phyloP scores from a whole-genome alignment of 1,140 invertebrate genomes.

The Aphidius gifuensis region DNA sequence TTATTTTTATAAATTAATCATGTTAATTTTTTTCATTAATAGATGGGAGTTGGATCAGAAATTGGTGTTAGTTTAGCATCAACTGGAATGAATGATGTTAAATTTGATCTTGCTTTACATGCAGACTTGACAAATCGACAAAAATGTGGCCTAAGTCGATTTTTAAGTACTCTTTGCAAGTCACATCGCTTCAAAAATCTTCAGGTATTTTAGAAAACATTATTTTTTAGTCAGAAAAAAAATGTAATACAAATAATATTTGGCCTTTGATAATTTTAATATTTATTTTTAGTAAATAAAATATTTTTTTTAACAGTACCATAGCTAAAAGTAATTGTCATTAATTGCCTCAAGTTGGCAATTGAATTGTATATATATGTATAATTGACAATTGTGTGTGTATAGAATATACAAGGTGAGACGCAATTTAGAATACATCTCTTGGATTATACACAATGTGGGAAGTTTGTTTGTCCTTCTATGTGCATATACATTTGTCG shows the following conservation, averaged over 20 bases:
- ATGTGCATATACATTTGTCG: neutral
- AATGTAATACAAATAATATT: no score
- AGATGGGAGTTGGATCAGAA: conserved; percentile 42
- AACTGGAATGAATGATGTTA: conserved; percentile 33
- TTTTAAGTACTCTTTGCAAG: conserved; percentile 49
- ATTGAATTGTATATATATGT: no score
- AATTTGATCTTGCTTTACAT: conserved; percentile 26
- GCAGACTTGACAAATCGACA: conserved; percentile 29
- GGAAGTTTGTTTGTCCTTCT: neutral
- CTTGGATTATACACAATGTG: neutral
- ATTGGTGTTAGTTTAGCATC: conserved; percentile 32
- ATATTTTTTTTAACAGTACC: neutral
- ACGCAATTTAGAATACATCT: no score
- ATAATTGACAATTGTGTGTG: no score
- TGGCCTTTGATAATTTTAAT: neutral
- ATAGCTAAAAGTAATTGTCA: neutral
- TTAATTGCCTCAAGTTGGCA: neutral
- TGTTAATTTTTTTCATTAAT: conserved; percentile 1
- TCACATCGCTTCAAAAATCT: conserved; percentile 71
- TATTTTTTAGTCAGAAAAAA: neutral
- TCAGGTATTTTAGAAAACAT: conserved; percentile 51
- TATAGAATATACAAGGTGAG: neutral
- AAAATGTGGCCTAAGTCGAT: conserved; percentile 42
- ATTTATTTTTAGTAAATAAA: neutral
- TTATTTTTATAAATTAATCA: neutral